Evolutionary conservation across 2,113 vertebrate genomes (phyloP), one percentile per base, ranked within the genome.

Genomic region (Saimiri boliviensis): DNA sequence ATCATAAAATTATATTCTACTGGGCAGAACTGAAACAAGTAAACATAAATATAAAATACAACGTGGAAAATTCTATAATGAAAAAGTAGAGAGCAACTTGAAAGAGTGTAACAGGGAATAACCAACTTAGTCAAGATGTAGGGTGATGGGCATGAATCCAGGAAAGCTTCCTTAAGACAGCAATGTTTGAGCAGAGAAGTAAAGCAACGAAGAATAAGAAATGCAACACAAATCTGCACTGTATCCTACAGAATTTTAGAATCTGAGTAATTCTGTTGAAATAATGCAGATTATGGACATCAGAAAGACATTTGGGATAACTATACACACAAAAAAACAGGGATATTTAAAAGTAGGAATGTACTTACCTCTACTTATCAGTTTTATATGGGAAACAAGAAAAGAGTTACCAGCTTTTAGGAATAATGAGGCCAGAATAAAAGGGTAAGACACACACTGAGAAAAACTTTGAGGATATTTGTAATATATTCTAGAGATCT

Each of bases 401-500:
- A 56, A 32, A 27, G 52, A 60, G 56, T 77, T 73, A 20, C 23
- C 49, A 74, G 79, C 56, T 42, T 82, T 80, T 25, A 88, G 3
- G 37, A 79, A 68, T 25, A 73, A 94, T 66, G n/a, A 92, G 10
- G 13, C 2, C 71, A 70, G 23, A 71, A 74, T 68, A 74, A 85
- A 81, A 90, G 11, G 5, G 23, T 73, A 70, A 95, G 56, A 56
- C 40, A 16, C 13, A 91, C 2, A 58, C 2, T 32, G 32, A 95
- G 40, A 88, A 20, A 94, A 56, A 79, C 16, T 94, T 88, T n/a
- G 37, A 86, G 42, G 70, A 68, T 94, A 92, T 92, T 95, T 94
- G 82, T 93, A 94, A 95, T 89, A 71, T 89, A 89, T 96, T 87
- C 93, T 94, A 81, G 63, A 87, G 85, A 80, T 87, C 77, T 87